These are phyloP conservation scores for Pseudomyrmex pallidus DNA, from an alignment of 1,140 invertebrate species.

Conservation along the genomic window DNA sequence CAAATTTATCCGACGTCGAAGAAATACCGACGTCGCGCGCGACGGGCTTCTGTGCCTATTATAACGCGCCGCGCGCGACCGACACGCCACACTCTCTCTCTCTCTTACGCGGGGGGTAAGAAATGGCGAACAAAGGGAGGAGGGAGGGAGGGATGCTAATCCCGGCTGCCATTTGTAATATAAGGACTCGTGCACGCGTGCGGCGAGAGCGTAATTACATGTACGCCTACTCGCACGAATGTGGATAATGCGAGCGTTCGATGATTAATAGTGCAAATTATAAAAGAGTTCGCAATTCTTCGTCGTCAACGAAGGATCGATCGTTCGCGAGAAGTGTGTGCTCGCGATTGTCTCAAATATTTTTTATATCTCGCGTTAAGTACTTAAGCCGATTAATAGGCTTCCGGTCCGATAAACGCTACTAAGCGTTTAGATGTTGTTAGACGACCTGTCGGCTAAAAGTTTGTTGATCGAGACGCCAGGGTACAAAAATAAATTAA, in stretches of 20 bases:
- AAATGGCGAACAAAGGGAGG: neutral
- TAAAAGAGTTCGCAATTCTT: neutral
- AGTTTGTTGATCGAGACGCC: too few relatives aligned
- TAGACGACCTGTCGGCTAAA: too few relatives aligned
- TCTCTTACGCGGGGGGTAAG: neutral
- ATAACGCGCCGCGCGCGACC: neutral
- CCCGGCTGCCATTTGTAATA: slow-evolving; percentile 38
- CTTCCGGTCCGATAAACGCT: too few relatives aligned
- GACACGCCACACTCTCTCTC: neutral
- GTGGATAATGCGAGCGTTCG: neutral
- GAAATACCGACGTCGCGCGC: slow-evolving; percentile 31
- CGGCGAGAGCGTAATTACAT: slow-evolving; percentile 28
- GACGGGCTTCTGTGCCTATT: slow-evolving; percentile 21
- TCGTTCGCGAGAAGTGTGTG: too few relatives aligned
- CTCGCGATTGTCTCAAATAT: too few relatives aligned
- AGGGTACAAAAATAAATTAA: too few relatives aligned
- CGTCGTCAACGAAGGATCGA: neutral
- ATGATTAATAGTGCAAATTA: slow-evolving; percentile 2
- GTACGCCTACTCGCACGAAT: slow-evolving; percentile 31
- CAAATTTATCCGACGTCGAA: slow-evolving; percentile 39
- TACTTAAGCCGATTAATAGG: too few relatives aligned
- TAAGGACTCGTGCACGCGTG: slow-evolving; percentile 7
- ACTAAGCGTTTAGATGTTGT: too few relatives aligned
- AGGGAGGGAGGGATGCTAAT: slow-evolving; percentile 16
- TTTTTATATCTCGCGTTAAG: too few relatives aligned